Evolutionary conservation across 2,888 invertebrate species (phyloP), one percentile per base, ranked within the genome.

Genomic region (Galeopsomyia nigrocyanea): DNA sequence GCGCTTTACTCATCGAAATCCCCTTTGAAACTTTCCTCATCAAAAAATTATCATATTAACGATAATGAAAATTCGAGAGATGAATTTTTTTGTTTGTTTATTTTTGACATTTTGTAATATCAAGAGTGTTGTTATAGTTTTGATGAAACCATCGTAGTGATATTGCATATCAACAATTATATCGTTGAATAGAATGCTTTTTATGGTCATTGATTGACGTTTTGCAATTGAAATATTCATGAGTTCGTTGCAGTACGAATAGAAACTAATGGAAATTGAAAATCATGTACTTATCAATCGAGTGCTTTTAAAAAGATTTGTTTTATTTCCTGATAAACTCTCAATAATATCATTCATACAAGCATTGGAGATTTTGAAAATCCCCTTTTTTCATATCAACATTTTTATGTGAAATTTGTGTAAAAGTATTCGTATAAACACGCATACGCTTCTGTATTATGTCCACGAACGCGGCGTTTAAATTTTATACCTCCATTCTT

Each of bases 341-440:
- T 31, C 39, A 7, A 39, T 39, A 39, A 39, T 13, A 39, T 39
- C 39, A 39, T 39, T 39, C 39, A 39, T 39, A 39, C 13, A 26
- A 39, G 39, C 10, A 39, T 10, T 39, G 13, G 13, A 39, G 39
- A 39, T 39, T 26, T 26, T 3, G 39, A 39, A 39, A 39, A 31
- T 7, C 13, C 39, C 13, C 39, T 10, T 39, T 9, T 39, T 39
- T 3, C 73, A 73, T 55, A 73, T 26, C 73, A 68, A 68, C 68
- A 73, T 73, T 60, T 63, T 73, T 68, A 60, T 67, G 62, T 73
- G 68, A 47, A 73, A 73, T 73, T 68, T 68, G 65, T 68, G 68
- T 73, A 68, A 72, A 72, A 68, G 57, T 72, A 68, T 72, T 55
- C 13, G 31, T 70, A n/a, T 65, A 31, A 50, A 60, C 10, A 39